phyloP scores from a whole-genome alignment of 2,888 invertebrate species.

The Xylocampa areola region DNA sequence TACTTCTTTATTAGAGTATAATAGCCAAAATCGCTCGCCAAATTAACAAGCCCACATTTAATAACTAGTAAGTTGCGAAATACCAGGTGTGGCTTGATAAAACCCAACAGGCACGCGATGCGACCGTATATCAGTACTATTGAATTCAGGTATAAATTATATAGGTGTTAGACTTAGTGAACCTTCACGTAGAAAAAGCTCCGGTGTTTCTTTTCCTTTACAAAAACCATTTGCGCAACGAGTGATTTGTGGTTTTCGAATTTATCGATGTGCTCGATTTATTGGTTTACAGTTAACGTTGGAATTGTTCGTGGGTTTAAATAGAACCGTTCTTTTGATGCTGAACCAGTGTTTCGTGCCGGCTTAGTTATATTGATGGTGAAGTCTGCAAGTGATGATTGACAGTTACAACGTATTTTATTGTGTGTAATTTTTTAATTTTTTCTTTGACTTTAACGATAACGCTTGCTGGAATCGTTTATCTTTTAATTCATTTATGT shows the following conservation, averaged over 20 bases:
- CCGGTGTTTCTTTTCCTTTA: conserved; percentile 56
- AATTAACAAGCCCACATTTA: conserved; percentile 54
- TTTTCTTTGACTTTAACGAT: conserved; percentile 6
- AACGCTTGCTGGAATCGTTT: neutral
- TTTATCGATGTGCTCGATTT: conserved; percentile 58
- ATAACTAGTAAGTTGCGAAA: conserved; percentile 63
- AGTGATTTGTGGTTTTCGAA: conserved; percentile 60
- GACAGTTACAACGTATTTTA: conserved; percentile 45
- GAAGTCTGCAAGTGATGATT: conserved; percentile 36
- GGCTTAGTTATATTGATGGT: conserved; percentile 41
- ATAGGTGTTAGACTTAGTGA: conserved; percentile 49
- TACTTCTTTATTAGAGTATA: conserved; percentile 44
- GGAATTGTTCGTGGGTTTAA: conserved; percentile 57
- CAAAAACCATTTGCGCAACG: conserved; percentile 61
- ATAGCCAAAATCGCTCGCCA: conserved; percentile 42
- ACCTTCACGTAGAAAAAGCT: conserved; percentile 59
- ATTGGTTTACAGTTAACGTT: conserved; percentile 57
- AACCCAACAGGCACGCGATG: conserved; percentile 72
- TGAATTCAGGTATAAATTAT: conserved; percentile 48
- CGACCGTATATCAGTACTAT: conserved; percentile 70
- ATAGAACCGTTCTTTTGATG: conserved; percentile 59
- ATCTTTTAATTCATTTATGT: conserved; percentile 8
- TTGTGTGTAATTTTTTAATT: conserved; percentile 9
- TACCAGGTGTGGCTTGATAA: conserved; percentile 77
- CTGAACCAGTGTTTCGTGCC: conserved; percentile 51